Conservation (phyloP, 2,113 vertebrate species). For the Laticauda laticaudata region DNA sequence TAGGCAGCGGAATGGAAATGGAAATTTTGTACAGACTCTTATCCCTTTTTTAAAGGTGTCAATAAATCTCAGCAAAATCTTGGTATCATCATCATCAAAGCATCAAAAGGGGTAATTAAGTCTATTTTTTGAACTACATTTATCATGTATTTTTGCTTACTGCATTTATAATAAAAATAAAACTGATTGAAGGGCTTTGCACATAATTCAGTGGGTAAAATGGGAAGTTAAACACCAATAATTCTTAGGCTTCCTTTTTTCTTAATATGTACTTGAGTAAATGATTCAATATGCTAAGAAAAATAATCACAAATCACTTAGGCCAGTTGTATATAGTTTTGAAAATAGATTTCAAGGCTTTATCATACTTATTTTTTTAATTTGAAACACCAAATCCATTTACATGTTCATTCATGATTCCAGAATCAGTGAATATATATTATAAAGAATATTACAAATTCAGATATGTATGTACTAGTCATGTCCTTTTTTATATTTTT, state of each 20-base stretch:
- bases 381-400: not conserved
- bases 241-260: rapidly evolving
- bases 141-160: constrained; percentile 14
- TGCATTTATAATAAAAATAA: rapidly evolving
- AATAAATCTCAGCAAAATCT: constrained; percentile 22
- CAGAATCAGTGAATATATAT: not conserved
- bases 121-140: not conserved
- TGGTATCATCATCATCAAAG: constrained; percentile 38
- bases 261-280: constrained; percentile 28
- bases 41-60: not conserved
- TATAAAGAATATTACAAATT: not conserved
- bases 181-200: not conserved
- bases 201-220: not conserved
- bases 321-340: not conserved
- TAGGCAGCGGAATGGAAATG: constrained; percentile 29
- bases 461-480: not conserved
- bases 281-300: not conserved
- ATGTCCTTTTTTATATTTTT: not conserved
- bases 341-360: not conserved
- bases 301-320: not conserved
- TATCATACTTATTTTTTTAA: not conserved
- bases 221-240: not conserved
- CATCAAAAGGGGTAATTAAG: constrained; percentile 45
- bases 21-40: constrained; percentile 33
- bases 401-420: constrained; percentile 11